Evolutionary conservation across 2,888 invertebrate species (phyloP).

Genomic region (Tinea pellionella): DNA sequence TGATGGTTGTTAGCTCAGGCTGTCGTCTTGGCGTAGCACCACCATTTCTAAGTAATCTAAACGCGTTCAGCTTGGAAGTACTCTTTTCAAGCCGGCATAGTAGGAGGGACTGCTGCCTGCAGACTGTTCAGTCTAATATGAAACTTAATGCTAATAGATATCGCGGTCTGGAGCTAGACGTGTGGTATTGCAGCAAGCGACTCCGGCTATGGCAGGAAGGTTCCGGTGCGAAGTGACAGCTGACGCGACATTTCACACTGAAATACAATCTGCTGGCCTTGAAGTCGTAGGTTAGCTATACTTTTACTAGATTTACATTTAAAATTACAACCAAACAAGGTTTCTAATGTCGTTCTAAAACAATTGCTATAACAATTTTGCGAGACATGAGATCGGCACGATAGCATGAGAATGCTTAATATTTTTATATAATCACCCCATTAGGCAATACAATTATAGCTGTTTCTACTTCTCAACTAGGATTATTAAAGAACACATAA

Average conservation of each 20-base stretch:
- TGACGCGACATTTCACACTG: conserved; percentile 78
- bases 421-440: neutral
- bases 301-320: neutral
- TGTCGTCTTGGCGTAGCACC: too few relatives aligned
- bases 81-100: too few relatives aligned
- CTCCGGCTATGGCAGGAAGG: conserved; percentile 75
- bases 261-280: conserved; percentile 73
- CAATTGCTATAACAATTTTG: too few relatives aligned
- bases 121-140: neutral
- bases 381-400: neutral
- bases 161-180: conserved; percentile 72
- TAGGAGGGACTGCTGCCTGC: too few relatives aligned
- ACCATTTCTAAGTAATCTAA: too few relatives aligned
- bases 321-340: too few relatives aligned
- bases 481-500: neutral
- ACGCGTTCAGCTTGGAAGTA: too few relatives aligned
- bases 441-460: neutral
- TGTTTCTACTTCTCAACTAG: neutral
- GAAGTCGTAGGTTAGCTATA: conserved; percentile 78
- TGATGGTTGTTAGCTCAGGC: too few relatives aligned
- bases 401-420: neutral
- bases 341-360: too few relatives aligned
- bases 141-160: conserved; percentile 33
- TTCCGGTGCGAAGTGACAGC: conserved; percentile 82
- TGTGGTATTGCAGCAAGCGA: conserved; percentile 77